These are phyloP conservation scores for Onychomys arenicola DNA, from an alignment of 2,797 vertebrate species.

Conservation along the genomic window DNA sequence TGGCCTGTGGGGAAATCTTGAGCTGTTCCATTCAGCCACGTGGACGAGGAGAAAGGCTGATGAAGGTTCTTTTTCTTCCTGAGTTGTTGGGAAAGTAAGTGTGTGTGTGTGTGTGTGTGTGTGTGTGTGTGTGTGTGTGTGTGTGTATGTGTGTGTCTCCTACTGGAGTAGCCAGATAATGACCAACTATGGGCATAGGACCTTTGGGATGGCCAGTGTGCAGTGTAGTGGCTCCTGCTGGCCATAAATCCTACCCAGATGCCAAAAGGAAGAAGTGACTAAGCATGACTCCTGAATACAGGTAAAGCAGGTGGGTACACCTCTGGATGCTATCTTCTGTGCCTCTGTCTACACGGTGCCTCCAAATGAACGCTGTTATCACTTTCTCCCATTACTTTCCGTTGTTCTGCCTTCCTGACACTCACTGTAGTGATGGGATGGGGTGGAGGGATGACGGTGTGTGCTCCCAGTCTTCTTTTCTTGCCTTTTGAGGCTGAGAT, in stretches of 20 bases:
- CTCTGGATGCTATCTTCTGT: not conserved
- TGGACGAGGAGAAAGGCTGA: not conserved
- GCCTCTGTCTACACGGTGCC: not conserved
- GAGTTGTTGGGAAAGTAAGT: constrained; percentile 5
- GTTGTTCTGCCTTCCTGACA: not conserved
- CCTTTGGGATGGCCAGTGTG: not conserved
- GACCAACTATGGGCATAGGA: not conserved
- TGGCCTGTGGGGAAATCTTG: constrained; percentile 17
- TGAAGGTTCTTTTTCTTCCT: not conserved
- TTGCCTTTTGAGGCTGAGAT: not conserved
- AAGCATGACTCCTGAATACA: not conserved
- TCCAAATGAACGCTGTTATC: not conserved
- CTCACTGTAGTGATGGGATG: not conserved
- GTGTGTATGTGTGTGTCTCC: not conserved
- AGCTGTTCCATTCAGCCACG: not conserved
- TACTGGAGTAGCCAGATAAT: not conserved
- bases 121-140: not conserved
- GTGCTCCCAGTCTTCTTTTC: not conserved
- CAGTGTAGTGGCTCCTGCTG: not conserved
- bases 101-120: not conserved
- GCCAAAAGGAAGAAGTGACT: not conserved
- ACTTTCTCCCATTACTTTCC: not conserved
- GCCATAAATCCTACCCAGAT: not conserved
- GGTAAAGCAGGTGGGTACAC: not conserved
- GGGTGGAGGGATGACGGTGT: too few species aligned